Evolutionary conservation across 2,888 invertebrate genomes (phyloP), one percentile per base, ranked within the genome.

Genomic region (Allophyes oxyacanthae): DNA sequence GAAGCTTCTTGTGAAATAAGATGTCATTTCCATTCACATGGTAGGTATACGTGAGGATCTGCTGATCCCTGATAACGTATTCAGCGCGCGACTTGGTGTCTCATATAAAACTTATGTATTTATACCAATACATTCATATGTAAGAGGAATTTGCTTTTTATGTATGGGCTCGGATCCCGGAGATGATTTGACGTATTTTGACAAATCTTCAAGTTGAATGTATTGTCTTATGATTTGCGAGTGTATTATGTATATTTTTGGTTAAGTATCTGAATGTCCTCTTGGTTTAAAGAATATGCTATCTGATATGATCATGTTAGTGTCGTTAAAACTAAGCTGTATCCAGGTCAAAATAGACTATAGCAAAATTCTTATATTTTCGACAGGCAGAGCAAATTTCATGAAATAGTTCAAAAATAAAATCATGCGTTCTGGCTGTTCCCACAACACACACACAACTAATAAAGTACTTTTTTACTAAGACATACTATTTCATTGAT

Each of bases 91-190:
- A 56, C 64, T 55, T 28, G 14, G 46, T 46, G 55, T 48, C n/a
- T n/a, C 64, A 52, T 69, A 69, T 64, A 64, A 69, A 64, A 57
- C 57, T 64, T 69, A 59, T 64, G 54, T 61, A 69, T 64, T 64
- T 60, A 60, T 57, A 57, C 57, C 70, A 57, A 68, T 68, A 67
- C 54, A 58, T 67, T 68, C 64, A 58, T 68, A 52, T 51, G 57
- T 30, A 49, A n/a, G 37, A 20, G 14, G 54, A 58, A 64, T 67
- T 68, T 67, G 57, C 51, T 68, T 68, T 68, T 68, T 67, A 68
- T 67, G 63, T 54, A 68, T 53, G 57, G 54, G 54, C 43, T 32
- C 36, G 33, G 53, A 54, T 63, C 57, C 50, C 14, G n/a, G 28
- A 57, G 63, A 68, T 43, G 34, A 52, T 61, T 45, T 49, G 52